These are phyloP conservation scores for Lycorma delicatula DNA, from an alignment of 1,140 invertebrate species.

Conservation along the genomic window DNA sequence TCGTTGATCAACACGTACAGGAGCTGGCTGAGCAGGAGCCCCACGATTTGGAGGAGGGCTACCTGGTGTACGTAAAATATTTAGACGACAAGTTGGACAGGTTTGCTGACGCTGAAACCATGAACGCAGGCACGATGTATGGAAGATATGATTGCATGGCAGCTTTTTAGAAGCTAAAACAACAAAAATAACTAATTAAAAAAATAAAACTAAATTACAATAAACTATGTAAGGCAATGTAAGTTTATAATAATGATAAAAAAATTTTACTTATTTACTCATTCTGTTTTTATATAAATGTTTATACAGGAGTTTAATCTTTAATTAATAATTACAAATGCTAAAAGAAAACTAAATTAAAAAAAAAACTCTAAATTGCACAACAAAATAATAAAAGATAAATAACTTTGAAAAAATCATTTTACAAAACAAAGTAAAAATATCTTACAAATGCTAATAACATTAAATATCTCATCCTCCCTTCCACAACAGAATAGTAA, in stretches of 20 bases:
- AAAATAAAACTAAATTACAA: background rate
- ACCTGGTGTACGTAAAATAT: slow-evolving; percentile 71
- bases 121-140: slow-evolving; percentile 92
- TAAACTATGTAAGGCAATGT: background rate
- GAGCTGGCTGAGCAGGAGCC: slow-evolving; percentile 32
- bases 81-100: slow-evolving; percentile 96
- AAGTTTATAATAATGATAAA: background rate
- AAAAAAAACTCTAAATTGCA: no score
- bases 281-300: no score
- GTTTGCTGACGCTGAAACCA: slow-evolving; percentile 99
- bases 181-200: slow-evolving; percentile 29
- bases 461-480: no score
- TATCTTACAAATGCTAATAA: no score
- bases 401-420: no score
- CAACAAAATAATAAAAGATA: no score
- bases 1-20: slow-evolving; percentile 37
- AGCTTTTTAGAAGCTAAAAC: slow-evolving; percentile 85
- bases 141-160: slow-evolving; percentile 99
- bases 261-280: background rate
- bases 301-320: no score
- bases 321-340: no score
- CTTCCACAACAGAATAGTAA: no score
- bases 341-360: no score
- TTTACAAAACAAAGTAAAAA: no score
- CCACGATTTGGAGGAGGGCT: slow-evolving; percentile 32